Evolutionary conservation across 2,113 vertebrate species (phyloP).

Genomic region (Geococcyx californianus): DNA sequence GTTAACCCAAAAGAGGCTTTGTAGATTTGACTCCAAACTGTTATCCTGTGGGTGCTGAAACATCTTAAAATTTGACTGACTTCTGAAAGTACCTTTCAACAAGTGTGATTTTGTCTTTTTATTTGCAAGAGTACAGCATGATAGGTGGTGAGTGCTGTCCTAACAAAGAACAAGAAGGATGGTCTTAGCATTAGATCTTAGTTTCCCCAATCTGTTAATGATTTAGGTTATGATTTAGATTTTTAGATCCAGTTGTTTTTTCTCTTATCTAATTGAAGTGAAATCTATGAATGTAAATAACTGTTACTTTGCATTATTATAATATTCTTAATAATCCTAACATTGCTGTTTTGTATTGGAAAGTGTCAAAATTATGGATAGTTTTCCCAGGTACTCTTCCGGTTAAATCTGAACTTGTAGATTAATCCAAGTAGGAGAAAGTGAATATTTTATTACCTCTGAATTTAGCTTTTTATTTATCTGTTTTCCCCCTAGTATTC

Average conservation of each 20-base stretch:
- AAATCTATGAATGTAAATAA: not conserved
- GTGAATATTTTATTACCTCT: not conserved
- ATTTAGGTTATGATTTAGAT: not conserved
- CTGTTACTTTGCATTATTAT: not conserved
- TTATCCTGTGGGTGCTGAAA: not conserved
- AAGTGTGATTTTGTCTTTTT: not conserved
- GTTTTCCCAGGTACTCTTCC: not conserved
- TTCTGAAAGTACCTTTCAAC: not conserved
- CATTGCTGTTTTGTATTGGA: accelerated
- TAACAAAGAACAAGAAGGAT: not conserved
- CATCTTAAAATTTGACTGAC: accelerated
- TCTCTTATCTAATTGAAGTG: not conserved
- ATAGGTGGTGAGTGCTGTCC: not conserved
- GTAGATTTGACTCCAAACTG: accelerated
- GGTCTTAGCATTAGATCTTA: not conserved
- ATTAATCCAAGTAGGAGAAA: accelerated
- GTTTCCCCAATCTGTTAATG: not conserved
- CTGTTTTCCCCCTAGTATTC: accelerated
- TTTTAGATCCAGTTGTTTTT: not conserved
- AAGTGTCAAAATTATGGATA: not conserved
- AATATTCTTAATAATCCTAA: not conserved
- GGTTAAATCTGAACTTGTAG: not conserved
- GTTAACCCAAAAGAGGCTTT: accelerated
- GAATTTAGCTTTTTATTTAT: not conserved
- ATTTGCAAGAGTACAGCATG: accelerated